These are phyloP conservation scores for Cryptophagus acutangulus DNA, from an alignment of 2,888 invertebrate genomes.

Conservation along the genomic window DNA sequence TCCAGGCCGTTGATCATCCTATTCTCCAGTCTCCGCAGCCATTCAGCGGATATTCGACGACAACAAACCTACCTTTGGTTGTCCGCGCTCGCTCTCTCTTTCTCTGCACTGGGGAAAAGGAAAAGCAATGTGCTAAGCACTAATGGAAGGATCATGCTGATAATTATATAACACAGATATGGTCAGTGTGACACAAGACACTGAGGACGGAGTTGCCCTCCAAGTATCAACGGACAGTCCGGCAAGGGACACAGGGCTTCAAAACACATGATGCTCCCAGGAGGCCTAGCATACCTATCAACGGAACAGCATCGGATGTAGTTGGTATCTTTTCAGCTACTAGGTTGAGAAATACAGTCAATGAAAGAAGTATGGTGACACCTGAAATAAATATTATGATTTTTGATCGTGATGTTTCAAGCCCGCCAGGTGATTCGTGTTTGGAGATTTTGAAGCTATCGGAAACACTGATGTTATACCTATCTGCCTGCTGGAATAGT, in stretches of 20 bases:
- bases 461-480: too few species aligned
- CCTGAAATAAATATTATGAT: slow-evolving; percentile 62
- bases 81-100: not conserved
- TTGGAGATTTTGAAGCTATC: too few species aligned
- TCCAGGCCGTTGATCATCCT: too few species aligned
- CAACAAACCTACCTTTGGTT: not conserved
- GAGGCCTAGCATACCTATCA: slow-evolving; percentile 61
- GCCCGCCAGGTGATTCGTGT: too few species aligned
- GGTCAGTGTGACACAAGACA: slow-evolving; percentile 15
- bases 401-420: slow-evolving; percentile 42
- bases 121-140: slow-evolving; percentile 2
- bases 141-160: slow-evolving; percentile 27
- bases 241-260: slow-evolving; percentile 45
- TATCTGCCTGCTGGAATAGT: too few species aligned
- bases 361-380: slow-evolving; percentile 93
- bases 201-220: slow-evolving; percentile 39
- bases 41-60: not conserved
- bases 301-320: slow-evolving; percentile 88
- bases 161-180: slow-evolving; percentile 6
- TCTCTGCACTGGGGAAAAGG: not conserved
- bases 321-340: slow-evolving; percentile 98
- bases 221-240: slow-evolving; percentile 52
- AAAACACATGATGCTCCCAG: slow-evolving; percentile 49
- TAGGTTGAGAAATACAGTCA: slow-evolving; percentile 98
- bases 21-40: too few species aligned